phyloP scores from a whole-genome alignment of 2,888 invertebrate species.

The Conus canariensis region DNA sequence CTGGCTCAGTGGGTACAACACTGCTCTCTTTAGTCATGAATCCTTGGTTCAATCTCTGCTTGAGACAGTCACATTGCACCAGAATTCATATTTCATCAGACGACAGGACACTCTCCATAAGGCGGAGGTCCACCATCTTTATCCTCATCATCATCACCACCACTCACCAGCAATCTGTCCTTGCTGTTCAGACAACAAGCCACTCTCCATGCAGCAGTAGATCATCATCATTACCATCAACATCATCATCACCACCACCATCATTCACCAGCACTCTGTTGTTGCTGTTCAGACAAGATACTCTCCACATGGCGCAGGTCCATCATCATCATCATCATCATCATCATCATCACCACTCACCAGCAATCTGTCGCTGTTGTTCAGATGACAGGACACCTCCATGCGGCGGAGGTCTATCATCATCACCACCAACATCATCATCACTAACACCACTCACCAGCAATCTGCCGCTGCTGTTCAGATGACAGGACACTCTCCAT shows the following conservation, averaged over 20 bases:
- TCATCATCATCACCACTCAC: constrained; percentile 54
- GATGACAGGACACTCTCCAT: constrained; percentile 79
- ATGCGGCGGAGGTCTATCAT: constrained; percentile 79
- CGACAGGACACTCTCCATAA: too few species aligned
- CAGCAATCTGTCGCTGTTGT: constrained; percentile 79
- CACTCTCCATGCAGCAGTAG: not conserved
- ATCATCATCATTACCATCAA: not conserved
- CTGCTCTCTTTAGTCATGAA: too few species aligned
- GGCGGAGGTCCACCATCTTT: too few species aligned
- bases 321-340: constrained; percentile 70
- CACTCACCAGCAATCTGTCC: too few species aligned
- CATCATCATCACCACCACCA: not conserved
- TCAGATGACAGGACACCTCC: constrained; percentile 79
- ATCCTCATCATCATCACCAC: too few species aligned
- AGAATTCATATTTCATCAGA: too few species aligned
- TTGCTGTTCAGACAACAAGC: too few species aligned
- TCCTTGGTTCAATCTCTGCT: too few species aligned
- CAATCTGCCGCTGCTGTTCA: constrained; percentile 79
- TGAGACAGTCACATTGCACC: too few species aligned
- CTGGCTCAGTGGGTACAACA: too few species aligned
- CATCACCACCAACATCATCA: constrained; percentile 64
- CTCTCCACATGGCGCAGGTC: constrained; percentile 79
- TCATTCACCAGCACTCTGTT: too few species aligned
- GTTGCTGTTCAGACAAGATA: constrained; percentile 53
- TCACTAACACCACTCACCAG: constrained; percentile 63